A percentile compares a stretch with the other conserved stretches of the same genome.
Conservation (phyloP, 2,888 invertebrate species). For the Phyto melanocephala region DNA sequence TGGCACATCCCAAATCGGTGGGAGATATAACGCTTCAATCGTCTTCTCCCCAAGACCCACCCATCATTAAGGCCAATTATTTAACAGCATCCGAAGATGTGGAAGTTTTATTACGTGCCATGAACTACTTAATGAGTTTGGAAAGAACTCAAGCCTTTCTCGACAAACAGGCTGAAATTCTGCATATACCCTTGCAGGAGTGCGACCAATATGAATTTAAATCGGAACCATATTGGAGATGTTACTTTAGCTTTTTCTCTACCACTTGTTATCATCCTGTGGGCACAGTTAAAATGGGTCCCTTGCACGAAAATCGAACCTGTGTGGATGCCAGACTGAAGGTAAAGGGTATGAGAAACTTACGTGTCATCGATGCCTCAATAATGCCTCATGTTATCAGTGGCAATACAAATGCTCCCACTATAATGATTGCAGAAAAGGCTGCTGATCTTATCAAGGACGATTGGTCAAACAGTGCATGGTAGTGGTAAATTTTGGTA, state of each 20-base stretch:
- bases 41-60: constrained; percentile 79
- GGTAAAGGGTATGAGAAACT: constrained; percentile 83
- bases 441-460: constrained; percentile 81
- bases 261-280: constrained; percentile 84
- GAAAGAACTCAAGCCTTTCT: constrained; percentile 77
- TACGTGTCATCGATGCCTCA: constrained; percentile 86
- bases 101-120: constrained; percentile 72
- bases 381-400: constrained; percentile 87
- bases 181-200: constrained; percentile 65
- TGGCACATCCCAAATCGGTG: constrained; percentile 76
- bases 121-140: constrained; percentile 73
- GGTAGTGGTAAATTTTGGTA: no score
- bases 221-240: constrained; percentile 82
- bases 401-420: constrained; percentile 90
- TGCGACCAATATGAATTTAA: constrained; percentile 71
- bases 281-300: constrained; percentile 86
- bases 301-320: constrained; percentile 80
- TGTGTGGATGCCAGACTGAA: constrained; percentile 84
- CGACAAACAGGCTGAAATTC: constrained; percentile 71
- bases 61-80: constrained; percentile 81
- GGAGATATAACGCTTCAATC: constrained; percentile 80
- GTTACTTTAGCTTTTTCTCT: constrained; percentile 82
- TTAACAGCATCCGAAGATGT: constrained; percentile 79
- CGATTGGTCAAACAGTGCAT: constrained; percentile 62
- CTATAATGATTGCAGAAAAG: constrained; percentile 92